Base-by-base conservation (phyloP, 1,140 invertebrate species). In the Bombus waltoni region DNA sequence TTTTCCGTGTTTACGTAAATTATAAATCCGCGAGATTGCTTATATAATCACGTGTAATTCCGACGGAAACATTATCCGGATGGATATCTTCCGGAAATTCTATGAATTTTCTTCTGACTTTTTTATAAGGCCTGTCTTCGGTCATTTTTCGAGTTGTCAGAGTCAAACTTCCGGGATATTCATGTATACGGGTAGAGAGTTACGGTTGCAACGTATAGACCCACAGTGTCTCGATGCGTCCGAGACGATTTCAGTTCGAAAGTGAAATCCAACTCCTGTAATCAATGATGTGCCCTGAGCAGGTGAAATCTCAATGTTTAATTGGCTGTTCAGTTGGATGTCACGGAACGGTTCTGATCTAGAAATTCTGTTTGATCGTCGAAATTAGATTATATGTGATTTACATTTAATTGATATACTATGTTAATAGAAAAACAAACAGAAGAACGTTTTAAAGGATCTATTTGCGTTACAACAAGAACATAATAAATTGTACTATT, bases 181-280 rank as follows among this genome's bases (percentile, higher is more conserved):
- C 42, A 25, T 6, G 25, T 32, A 53, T n/a, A 83, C 35, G 57
- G 25, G 40, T 71, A 79, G 53, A 84, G 66, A 79, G 75, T 11
- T 38, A 66, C 9, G 65, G 18, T 44, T 74, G 75, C 84, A 66
- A 77, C 80, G 87, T n/a, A 70, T 68, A 65, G 6, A 38, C 15
- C 13, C 62, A 62, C 42, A 62, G 42, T 76, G 65, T 38, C 38
- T 75, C 70, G 83, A 79, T 86, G 87, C 87, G 53, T 71, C 70
- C 71, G 59, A 80, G 87, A 89, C 72, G 80, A 87, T 62, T 59
- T 40, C 40, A 53, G 72, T 73, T 87, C 88, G 89, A 90, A 89
- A 90, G 89, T 90, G 88, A 90, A 90, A 90, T 72, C 66, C 47
- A 62, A 59, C 81, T 79, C 28, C 68, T 65, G 74, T 78, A 81